Evolutionary conservation across 2,888 invertebrate genomes (phyloP), one percentile per base, ranked within the genome.

Genomic region (Sisyra nigra): DNA sequence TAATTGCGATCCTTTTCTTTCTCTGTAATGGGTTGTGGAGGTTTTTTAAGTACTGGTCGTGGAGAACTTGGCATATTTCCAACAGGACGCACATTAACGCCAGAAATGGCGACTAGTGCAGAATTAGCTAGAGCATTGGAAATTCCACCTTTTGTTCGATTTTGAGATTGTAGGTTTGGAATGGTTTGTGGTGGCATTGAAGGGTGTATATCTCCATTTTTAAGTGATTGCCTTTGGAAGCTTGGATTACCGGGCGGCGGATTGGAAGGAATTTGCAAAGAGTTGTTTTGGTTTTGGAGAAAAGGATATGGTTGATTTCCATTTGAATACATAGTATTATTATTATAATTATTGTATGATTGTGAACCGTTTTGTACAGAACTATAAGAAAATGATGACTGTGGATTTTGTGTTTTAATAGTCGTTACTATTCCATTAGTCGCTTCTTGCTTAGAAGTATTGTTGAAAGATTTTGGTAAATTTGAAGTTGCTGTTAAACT

Each of bases 1-100:
- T 17, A 41, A 17, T 41, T 41, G 9, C 41, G 14, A n/a, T 41
- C 41, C n/a, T 41, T 41, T 18, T 41, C 41, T 31, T 30, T 30
- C 13, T 40, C 40, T 3, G 40, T 14, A 18, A 18, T 18, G 9
- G 38, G 19, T 15, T 11, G 38, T 9, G 38, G 38, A 3, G 15
- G 38, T 4, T 33, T 33, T 8, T 33, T 14, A 3, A 13, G 6
- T 8, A 8, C 11, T 6, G 11, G n/a, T 33, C 14, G 11, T 33
- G n/a, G 33, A 3, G 11, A 13, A 3, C 33, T 4, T 33, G n/a
- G 33, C 3, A n/a, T 3, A 14, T 33, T 33, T 4, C 4, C 14
- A 13, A 14, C 3, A 13, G n/a, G 33, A 6, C 14, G 33, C 9
- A 33, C 33, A 32, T 15, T 10, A n/a, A 32, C 15, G 9, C 40